A percentile compares a stretch with the other conserved stretches of the same genome.
phyloP scores from a whole-genome alignment of 2,797 vertebrate species.

The Cynodonichthys magdalenae region DNA sequence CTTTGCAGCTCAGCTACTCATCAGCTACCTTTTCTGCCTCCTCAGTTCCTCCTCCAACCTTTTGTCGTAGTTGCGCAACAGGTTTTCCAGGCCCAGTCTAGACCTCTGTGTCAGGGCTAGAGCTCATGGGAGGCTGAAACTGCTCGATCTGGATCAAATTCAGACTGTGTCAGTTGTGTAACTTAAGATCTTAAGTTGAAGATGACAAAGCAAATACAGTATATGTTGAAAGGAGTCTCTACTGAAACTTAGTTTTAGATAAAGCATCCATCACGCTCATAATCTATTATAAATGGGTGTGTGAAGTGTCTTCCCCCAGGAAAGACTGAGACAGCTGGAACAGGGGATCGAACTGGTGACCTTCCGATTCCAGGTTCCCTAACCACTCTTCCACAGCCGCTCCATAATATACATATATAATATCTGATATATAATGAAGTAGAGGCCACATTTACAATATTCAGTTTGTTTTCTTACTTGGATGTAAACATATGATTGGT shows the following conservation, averaged over 20 bases:
- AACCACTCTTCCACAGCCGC: no score
- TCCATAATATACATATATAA: background rate
- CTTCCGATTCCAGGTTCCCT: no score
- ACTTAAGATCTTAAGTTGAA: conserved; percentile 37
- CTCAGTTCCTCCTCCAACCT: conserved; percentile 14
- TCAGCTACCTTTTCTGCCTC: conserved; percentile 3
- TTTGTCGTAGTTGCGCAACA: conserved; percentile 46
- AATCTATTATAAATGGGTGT: no score
- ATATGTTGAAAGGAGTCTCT: conserved; percentile 18
- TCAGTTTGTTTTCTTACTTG: conserved; percentile 1
- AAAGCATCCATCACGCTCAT: background rate
- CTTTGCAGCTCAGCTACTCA: background rate
- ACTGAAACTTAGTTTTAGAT: background rate
- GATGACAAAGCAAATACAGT: conserved; percentile 26
- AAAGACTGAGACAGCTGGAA: no score
- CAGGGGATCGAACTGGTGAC: no score
- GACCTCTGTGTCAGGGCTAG: conserved; percentile 24
- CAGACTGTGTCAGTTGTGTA: conserved; percentile 52
- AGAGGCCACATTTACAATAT: background rate
- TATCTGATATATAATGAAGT: conserved; percentile 1
- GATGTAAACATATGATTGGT: conserved; percentile 35
- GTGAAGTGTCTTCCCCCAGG: no score
- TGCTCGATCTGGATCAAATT: conserved; percentile 42
- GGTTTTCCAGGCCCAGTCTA: conserved; percentile 27
- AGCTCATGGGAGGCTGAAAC: conserved; percentile 33